Base-by-base conservation (phyloP, 2,113 vertebrate genomes). In the Vicugna pacos region DNA sequence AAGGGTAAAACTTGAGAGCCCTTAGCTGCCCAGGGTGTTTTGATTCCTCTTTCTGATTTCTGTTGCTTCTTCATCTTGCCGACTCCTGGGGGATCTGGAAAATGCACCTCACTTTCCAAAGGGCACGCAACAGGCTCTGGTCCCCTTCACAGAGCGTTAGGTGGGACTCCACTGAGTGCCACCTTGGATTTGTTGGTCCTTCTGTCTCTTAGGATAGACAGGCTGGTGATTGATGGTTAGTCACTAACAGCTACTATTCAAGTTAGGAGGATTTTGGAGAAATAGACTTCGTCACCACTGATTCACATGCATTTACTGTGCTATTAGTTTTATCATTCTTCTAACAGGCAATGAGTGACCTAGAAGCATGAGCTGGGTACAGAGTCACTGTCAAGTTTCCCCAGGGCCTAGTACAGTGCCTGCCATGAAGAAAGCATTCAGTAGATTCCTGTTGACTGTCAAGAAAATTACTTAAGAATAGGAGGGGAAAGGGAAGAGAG, bases 41-140 rank as follows among this genome's bases (percentile, higher is more conserved):
- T 90, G 67, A 6, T 48, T 83, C 77, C 48, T 83, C 87, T 95
- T 81, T 20, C 77, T 58, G 77, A 35, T 84, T 93, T 42, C 48
- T 32, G 3, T 75, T 83, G 35, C 42, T 93, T 92, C 13, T 73
- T n/a, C 0, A 0, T 42, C 32, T 9, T 89, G 58, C 13, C 52
- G 54, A 6, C 26, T 60, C 46, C 19, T 48, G 22, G 46, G 85
- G 32, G 64, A 48, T 26, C 76, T 93, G 72, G 32, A 30, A 24
- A 13, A 70, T 6, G 0, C 0, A 22, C 15, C 14, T 89, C 8
- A 16, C 94, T 91, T 93, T 58, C 70, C 32, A 42, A 0, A 1
- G 4, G 0, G 15, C 73, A 85, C 73, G 60, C 84, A 76, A 77
- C 0, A 75, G 0, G 0, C 5, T 11, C 16, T 58, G 28, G 24